Evolutionary conservation across 2,888 invertebrate species (phyloP).

Genomic region (Drosophila kokeensis): DNA sequence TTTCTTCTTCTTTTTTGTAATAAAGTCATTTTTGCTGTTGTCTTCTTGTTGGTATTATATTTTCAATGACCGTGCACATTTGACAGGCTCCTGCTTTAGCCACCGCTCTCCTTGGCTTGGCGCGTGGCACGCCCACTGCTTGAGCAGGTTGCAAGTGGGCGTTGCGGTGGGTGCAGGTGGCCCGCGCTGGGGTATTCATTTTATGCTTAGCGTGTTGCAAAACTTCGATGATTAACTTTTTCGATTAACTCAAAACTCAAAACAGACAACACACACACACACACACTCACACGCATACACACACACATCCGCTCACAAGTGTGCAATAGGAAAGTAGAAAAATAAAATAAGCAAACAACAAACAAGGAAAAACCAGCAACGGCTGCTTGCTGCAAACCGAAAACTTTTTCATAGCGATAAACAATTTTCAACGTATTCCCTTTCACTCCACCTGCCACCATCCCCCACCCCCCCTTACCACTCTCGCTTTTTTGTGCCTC

Average conservation of each 20-base stretch:
- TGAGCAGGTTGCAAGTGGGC: neutral
- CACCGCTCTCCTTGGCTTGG: neutral
- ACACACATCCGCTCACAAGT: slow-evolving; percentile 26
- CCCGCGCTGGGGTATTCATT: slow-evolving; percentile 15
- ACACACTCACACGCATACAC: slow-evolving; percentile 9
- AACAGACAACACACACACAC: slow-evolving; percentile 58
- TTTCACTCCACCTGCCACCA: neutral
- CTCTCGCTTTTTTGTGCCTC: slow-evolving; percentile 4
- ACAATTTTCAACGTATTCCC: slow-evolving; percentile 68
- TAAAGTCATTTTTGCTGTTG: neutral
- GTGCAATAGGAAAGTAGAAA: slow-evolving; percentile 60
- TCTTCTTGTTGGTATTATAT: neutral
- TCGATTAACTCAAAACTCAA: slow-evolving; percentile 76
- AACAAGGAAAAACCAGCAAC: slow-evolving; percentile 21
- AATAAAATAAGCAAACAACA: slow-evolving; percentile 44
- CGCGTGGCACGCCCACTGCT: slow-evolving; percentile 5
- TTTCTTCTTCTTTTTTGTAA: neutral
- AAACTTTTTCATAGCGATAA: slow-evolving; percentile 76
- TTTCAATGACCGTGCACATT: slow-evolving; percentile 47
- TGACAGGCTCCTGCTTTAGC: neutral
- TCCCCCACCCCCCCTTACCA: neutral
- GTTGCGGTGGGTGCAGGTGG: neutral
- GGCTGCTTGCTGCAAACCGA: slow-evolving; percentile 48
- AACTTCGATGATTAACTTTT: slow-evolving; percentile 81
- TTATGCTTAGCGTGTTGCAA: slow-evolving; percentile 67